A percentile compares a stretch with the other conserved stretches of the same genome.
Evolutionary conservation across 2,797 vertebrate genomes (phyloP).

Genomic region (Odontamblyopus lacepedii): DNA sequence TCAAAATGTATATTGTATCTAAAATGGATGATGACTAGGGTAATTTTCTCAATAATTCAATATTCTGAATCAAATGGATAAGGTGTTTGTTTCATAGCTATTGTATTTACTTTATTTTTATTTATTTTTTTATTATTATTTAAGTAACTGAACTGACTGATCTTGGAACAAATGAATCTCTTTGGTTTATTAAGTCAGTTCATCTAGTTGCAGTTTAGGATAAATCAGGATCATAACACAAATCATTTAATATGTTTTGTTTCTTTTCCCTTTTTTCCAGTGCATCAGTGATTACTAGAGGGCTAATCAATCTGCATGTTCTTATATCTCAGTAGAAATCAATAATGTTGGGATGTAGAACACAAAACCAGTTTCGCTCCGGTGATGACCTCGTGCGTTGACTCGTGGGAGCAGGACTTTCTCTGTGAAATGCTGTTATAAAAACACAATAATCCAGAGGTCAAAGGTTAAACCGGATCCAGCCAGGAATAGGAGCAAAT

Average conservation of each 20-base stretch:
- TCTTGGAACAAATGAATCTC: no score
- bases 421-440: background rate
- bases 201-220: no score
- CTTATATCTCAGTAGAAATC: background rate
- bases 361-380: background rate
- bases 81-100: no score
- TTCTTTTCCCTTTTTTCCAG: background rate
- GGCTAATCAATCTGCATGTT: background rate
- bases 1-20: no score
- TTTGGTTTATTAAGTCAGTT: no score
- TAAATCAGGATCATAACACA: background rate
- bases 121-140: no score
- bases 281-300: background rate
- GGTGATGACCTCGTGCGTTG: background rate
- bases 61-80: no score
- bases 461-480: conserved; percentile 33
- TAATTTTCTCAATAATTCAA: no score
- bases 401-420: conserved; percentile 4
- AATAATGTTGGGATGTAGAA: background rate
- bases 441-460: conserved; percentile 11
- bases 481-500: conserved; percentile 8
- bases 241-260: background rate
- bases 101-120: no score
- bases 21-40: no score
- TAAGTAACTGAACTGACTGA: no score